Evolutionary conservation across 2,797 vertebrate species (phyloP).

Genomic region (Bovichtus diacanthus): DNA sequence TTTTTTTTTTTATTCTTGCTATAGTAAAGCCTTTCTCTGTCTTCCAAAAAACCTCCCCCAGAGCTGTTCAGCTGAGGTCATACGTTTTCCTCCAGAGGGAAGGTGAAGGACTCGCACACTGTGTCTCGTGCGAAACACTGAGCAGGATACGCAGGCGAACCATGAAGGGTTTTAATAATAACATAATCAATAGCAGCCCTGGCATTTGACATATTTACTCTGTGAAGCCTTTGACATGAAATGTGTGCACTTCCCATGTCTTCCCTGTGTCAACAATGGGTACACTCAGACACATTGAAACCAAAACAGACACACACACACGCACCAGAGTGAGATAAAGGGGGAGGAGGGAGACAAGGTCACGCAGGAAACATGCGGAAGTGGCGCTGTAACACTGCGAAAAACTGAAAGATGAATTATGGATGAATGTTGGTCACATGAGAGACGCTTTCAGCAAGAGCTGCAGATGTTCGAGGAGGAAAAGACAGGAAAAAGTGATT

Average conservation of each 20-base stretch:
- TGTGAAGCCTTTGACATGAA: slow-evolving; percentile 31
- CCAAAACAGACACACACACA: slow-evolving; percentile 41
- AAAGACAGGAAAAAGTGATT: slow-evolving; percentile 22
- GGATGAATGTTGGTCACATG: slow-evolving; percentile 66
- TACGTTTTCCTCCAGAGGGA: slow-evolving; percentile 47
- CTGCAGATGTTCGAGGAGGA: slow-evolving; percentile 67
- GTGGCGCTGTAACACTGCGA: slow-evolving; percentile 42
- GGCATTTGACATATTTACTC: slow-evolving; percentile 48
- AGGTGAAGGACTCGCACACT: slow-evolving; percentile 31
- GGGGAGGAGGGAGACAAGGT: slow-evolving; percentile 61
- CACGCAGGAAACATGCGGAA: slow-evolving; percentile 71
- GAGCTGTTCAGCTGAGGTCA: slow-evolving; percentile 61
- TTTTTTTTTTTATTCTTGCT: slow-evolving; percentile 52
- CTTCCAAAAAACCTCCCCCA: slow-evolving; percentile 34
- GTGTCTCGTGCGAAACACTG: slow-evolving; percentile 29
- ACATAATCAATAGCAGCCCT: slow-evolving; percentile 46
- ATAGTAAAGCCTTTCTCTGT: slow-evolving; percentile 53
- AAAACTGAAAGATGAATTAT: slow-evolving; percentile 74
- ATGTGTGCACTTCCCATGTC: slow-evolving; percentile 65
- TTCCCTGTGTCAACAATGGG: slow-evolving; percentile 48
- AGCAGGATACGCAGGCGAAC: slow-evolving; percentile 14
- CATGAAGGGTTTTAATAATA: slow-evolving; percentile 33
- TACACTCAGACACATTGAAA: slow-evolving; percentile 31
- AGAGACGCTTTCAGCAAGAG: slow-evolving; percentile 47
- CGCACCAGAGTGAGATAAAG: slow-evolving; percentile 33